Evolutionary conservation across 1,140 invertebrate genomes (phyloP), one percentile per base, ranked within the genome.

Genomic region (Nymphalis io): DNA sequence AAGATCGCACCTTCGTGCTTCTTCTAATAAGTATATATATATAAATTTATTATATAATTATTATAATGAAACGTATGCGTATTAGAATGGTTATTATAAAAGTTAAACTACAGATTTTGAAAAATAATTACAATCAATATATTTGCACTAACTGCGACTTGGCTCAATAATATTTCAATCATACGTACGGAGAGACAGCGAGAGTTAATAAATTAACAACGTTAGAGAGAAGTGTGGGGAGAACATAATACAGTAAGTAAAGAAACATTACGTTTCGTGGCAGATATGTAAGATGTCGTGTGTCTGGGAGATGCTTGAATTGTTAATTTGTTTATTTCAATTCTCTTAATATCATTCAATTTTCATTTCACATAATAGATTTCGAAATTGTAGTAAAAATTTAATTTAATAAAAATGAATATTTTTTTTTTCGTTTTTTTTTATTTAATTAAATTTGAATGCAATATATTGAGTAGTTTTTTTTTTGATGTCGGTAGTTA

Each of bases 81-180:
- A 33, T 33, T 3, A 18, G 46, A 51, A 20, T 51, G 20, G 46
- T 15, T 46, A 16, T 8, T 46, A 46, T 46, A 16, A 46, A 46
- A 16, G n/a, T 46, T n/a, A 18, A 46, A 16, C 44, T 46, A n/a
- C 44, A 46, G 44, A 46, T 51, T 20, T 51, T 20, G 46, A 51
- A 20, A 20, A 16, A 51, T 51, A 51, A 51, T 51, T 51, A 51
- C 16, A 18, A 21, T 20, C 16, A 18, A 51, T 51, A 51, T 20
- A 51, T 11, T 51, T n/a, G 18, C 18, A 20, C 16, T 51, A 18
- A 20, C 46, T 51, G 46, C 18, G 46, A 51, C 15, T 48, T n/a
- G 16, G 4, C 46, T 51, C 46, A 6, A 18, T 51, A 51, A 20
- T 51, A 20, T 20, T 20, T 51, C n/a, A 18, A 51, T 51, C 16